Conservation (phyloP, 2,113 vertebrate genomes). For the Tamias sibiricus region DNA sequence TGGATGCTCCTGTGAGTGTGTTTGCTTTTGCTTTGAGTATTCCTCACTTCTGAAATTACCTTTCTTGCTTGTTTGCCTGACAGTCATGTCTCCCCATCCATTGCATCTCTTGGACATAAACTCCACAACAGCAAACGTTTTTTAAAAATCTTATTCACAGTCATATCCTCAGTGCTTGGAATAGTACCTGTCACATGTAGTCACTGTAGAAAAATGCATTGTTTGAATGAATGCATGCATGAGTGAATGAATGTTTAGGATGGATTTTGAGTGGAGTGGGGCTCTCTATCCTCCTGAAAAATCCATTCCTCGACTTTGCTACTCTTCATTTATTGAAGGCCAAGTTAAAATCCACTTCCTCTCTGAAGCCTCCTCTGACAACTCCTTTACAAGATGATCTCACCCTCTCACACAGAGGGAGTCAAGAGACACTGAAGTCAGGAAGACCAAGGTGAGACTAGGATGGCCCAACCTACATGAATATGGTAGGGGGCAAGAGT, state of each 20-base stretch:
- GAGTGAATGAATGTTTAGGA: neutral
- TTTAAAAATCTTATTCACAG: neutral
- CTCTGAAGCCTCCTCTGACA: too few species aligned
- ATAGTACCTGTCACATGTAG: neutral
- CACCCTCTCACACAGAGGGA: too few species aligned
- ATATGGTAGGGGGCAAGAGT: accelerated
- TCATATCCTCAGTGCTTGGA: neutral
- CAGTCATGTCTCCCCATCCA: neutral
- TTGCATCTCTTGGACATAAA: neutral
- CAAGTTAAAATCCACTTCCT: too few species aligned
- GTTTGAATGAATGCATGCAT: neutral
- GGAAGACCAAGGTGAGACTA: neutral
- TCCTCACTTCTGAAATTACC: neutral
- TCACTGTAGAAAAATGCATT: neutral
- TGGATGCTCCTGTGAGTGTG: neutral
- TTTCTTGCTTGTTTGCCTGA: neutral
- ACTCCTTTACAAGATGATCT: too few species aligned
- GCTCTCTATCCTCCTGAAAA: too few species aligned
- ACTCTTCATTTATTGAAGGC: too few species aligned
- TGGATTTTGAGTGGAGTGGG: neutral
- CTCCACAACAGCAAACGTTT: neutral
- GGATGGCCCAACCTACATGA: neutral
- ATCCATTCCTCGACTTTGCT: too few species aligned
- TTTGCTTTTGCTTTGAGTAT: neutral
- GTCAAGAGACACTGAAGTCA: neutral